Conservation (phyloP, 2,888 invertebrate genomes). For the Elysia crispata region DNA sequence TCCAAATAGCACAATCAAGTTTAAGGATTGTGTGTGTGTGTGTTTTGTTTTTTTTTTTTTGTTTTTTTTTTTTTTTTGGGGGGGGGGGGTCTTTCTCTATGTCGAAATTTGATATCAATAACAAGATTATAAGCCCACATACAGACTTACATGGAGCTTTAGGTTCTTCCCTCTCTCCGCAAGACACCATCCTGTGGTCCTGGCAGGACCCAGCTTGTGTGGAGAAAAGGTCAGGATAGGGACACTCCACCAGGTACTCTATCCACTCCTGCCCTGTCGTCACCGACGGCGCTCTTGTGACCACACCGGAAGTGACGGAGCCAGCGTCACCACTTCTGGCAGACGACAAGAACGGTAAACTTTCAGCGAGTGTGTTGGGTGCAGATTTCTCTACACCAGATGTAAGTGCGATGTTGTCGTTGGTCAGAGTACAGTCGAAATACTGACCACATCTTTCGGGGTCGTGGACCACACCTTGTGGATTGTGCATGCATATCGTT, state of each 20-base stretch:
- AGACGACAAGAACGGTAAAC: not conserved
- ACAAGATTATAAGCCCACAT: not conserved
- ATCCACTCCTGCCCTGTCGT: slow-evolving; percentile 45
- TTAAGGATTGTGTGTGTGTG: not conserved
- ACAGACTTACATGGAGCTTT: slow-evolving; percentile 59
- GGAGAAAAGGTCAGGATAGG: slow-evolving; percentile 61
- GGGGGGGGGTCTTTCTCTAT: slow-evolving; percentile 9
- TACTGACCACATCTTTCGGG: slow-evolving; percentile 58
- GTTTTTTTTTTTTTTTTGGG: too few species aligned
- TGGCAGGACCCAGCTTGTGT: slow-evolving; percentile 55
- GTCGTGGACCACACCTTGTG: slow-evolving; percentile 54
- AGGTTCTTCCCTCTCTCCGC: slow-evolving; percentile 58
- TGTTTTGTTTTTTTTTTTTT: too few species aligned
- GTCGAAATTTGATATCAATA: not conserved
- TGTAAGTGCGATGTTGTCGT: not conserved
- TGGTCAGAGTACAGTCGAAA: slow-evolving; percentile 55
- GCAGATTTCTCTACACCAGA: too few species aligned
- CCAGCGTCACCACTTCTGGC: not conserved
- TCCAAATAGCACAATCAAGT: too few species aligned
- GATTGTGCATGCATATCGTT: slow-evolving; percentile 56
- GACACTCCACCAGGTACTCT: slow-evolving; percentile 61
- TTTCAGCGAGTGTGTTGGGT: not conserved
- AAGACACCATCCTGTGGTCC: slow-evolving; percentile 55
- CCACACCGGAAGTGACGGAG: slow-evolving; percentile 45
- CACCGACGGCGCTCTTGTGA: not conserved